Conservation (phyloP, 2,888 invertebrate species). For the Epinotia bilunana region DNA sequence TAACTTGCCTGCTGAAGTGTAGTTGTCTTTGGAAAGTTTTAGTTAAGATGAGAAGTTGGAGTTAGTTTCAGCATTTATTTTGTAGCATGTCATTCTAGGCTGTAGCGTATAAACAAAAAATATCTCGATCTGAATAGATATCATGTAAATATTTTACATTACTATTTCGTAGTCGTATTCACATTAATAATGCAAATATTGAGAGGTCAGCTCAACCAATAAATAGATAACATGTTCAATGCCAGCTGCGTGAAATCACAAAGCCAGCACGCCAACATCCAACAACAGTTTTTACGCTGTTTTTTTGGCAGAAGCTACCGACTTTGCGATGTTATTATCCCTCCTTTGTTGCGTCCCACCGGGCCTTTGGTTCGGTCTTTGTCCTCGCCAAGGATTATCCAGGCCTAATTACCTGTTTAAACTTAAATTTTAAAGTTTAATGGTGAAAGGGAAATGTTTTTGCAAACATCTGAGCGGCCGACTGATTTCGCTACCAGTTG, state of each 20-base stretch:
- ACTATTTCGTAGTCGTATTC: not conserved
- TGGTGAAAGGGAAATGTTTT: slow-evolving; percentile 60
- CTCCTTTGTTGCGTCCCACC: slow-evolving; percentile 71
- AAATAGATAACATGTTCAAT: slow-evolving; percentile 27
- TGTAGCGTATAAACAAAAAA: no score
- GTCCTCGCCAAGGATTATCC: slow-evolving; percentile 78
- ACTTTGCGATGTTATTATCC: slow-evolving; percentile 80
- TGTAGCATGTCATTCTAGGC: no score
- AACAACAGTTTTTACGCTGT: slow-evolving; percentile 52
- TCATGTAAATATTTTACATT: not conserved
- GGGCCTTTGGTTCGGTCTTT: slow-evolving; percentile 65
- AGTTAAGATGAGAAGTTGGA: no score
- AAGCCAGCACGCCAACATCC: slow-evolving; percentile 46
- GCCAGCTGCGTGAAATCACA: slow-evolving; percentile 34
- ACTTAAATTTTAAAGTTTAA: slow-evolving; percentile 59
- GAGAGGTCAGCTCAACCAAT: slow-evolving; percentile 17
- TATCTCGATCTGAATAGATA: no score
- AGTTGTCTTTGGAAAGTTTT: no score
- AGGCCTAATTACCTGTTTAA: slow-evolving; percentile 78
- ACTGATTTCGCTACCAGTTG: slow-evolving; percentile 61
- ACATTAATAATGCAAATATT: slow-evolving; percentile 1
- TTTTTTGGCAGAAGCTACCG: slow-evolving; percentile 81
- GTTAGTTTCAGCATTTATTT: no score
- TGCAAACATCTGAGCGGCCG: slow-evolving; percentile 65
- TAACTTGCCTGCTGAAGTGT: no score